Evolutionary conservation across 2,113 vertebrate genomes (phyloP), one percentile per base, ranked within the genome.

Genomic region (human (Homo sapiens)): DNA sequence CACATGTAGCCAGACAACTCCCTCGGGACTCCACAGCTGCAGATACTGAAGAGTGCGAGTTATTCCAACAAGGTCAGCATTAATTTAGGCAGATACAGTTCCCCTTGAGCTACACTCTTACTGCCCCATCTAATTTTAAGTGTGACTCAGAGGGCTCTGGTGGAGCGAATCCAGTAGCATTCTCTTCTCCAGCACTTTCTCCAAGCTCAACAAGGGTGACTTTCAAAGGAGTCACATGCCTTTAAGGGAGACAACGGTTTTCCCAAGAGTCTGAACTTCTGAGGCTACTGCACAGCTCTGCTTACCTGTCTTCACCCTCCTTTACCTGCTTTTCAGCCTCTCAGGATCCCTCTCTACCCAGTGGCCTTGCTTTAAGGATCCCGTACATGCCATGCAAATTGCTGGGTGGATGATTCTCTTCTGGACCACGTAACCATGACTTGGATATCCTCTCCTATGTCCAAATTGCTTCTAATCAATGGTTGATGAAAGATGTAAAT

Each of bases 21-120:
- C 97, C 98, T 4, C 0, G 11, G 92, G 98, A 98, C 84, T 59
- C 94, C 98, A 98, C 98, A 98, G 98, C 98, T 98, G 98, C 76
- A 83, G 90, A 70, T 50, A 96, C 96, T 73, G 96, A 97, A 98
- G 98, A 98, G 97, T 48, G 45, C 89, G 76, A 97, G 97, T 97
- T 97, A 98, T 96, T 98, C 97, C 94, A 96, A 95, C 94, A 96
- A 97, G 98, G 98, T 61, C 72, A 52, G 96, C 96, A 96, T 98
- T 95, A 93, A 96, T 90, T 97, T 96, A 95, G 18, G 17, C 93
- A 68, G 96, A 97, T 90, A 82, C 80, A 2, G 40, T 81, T 96
- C 97, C 96, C 97, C 97, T 81, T 20, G 14, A 89, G 88, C 73
- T 38, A 38, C 89, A 61, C 95, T 89, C 80, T 50, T n/a, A 45